A percentile compares a stretch with the other conserved stretches of the same genome.
Evolutionary conservation across 2,113 vertebrate species (phyloP).

Genomic region (Solea solea): DNA sequence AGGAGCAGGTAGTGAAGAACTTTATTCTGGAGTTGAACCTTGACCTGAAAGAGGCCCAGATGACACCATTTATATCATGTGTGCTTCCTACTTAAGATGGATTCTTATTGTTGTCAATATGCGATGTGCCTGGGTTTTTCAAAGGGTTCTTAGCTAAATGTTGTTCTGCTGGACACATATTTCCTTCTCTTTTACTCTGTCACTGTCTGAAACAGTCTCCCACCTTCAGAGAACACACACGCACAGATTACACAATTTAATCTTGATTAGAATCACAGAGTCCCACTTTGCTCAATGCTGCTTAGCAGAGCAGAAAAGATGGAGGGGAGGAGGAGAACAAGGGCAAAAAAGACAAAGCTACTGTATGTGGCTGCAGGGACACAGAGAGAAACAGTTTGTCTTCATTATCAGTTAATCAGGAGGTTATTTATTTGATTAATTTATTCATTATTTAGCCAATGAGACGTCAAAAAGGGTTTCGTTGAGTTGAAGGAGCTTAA

Average conservation of each 20-base stretch:
- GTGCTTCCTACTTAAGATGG: too few relatives aligned
- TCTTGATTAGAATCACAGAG: conserved; percentile 47
- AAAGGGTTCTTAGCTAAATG: too few relatives aligned
- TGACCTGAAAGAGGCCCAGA: too few relatives aligned
- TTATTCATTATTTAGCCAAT: neutral
- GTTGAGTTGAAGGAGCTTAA: neutral
- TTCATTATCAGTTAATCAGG: neutral
- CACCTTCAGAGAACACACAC: neutral
- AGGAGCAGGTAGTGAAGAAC: too few relatives aligned
- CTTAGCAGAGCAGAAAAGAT: conserved; percentile 37
- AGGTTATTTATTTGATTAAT: neutral
- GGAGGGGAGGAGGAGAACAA: conserved; percentile 23
- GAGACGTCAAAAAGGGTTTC: too few relatives aligned
- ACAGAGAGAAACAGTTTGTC: neutral
- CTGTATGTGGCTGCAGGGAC: neutral
- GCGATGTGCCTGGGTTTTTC: too few relatives aligned
- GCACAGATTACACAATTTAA: conserved; percentile 35
- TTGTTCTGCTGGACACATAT: neutral
- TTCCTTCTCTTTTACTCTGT: neutral
- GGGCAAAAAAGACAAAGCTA: conserved; percentile 34
- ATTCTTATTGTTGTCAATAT: too few relatives aligned
- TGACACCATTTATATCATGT: too few relatives aligned
- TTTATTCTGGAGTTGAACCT: too few relatives aligned
- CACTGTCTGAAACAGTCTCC: neutral
- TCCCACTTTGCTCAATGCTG: conserved; percentile 15